Conservation (phyloP, 2,797 vertebrate genomes). For the Threskiornis aethiopicus region DNA sequence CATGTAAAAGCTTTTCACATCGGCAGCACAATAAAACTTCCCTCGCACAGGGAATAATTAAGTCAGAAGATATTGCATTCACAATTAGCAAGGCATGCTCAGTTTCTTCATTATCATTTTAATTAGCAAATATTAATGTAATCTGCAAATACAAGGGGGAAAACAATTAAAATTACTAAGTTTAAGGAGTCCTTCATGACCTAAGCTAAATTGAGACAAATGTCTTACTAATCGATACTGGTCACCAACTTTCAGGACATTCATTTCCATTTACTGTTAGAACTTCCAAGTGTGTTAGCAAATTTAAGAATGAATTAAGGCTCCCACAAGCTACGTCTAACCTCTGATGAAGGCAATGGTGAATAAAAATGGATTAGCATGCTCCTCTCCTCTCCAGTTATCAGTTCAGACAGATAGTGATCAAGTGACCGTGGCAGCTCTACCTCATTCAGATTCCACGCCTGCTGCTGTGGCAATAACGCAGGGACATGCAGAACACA, state of each 20-base stretch:
- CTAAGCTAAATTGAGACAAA: conserved; percentile 32
- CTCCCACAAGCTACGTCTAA: neutral
- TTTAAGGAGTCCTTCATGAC: conserved; percentile 19
- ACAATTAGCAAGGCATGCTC: neutral
- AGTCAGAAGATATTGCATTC: neutral
- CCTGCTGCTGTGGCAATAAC: neutral
- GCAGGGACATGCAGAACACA: neutral
- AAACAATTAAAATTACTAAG: conserved; percentile 25
- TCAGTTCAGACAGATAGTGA: conserved; percentile 1
- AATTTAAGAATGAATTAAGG: conserved; percentile 39
- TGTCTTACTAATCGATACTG: neutral
- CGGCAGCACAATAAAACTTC: neutral
- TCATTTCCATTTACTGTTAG: conserved; percentile 13
- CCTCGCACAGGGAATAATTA: neutral
- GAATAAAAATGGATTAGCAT: conserved; percentile 35
- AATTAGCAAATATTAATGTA: conserved; percentile 52
- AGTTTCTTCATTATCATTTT: conserved; percentile 26
- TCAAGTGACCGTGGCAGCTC: neutral
- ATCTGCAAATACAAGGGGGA: neutral
- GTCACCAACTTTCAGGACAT: conserved; percentile 15
- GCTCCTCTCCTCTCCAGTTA: conserved; percentile 36
- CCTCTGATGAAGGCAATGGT: neutral
- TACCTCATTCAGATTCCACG: neutral
- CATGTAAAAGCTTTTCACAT: neutral
- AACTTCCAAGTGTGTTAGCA: conserved; percentile 29